Evolutionary conservation across 2,113 vertebrate genomes (phyloP), one percentile per base, ranked within the genome.

Genomic region (Zosterops lateralis): DNA sequence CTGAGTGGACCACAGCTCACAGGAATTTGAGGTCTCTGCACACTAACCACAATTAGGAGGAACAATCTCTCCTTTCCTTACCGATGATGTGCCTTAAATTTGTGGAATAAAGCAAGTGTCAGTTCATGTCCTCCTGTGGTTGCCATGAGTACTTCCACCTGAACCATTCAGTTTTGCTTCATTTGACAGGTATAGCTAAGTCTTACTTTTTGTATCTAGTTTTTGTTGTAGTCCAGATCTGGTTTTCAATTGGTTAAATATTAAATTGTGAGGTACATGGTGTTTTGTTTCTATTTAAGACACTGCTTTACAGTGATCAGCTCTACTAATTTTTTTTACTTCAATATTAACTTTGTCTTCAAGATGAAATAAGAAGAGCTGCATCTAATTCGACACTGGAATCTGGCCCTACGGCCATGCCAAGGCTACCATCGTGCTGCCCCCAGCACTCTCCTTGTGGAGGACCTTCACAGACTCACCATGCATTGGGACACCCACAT

Each of bases 391-490:
- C 97, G 3, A 89, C 97, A 62, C 98, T 97, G 87, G 99, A 99
- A 93, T 96, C 96, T 38, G 97, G 98, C 13, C 98, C 99, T 87
- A 97, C 98, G 0, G 98, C 99, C 72, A 98, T 99, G 99, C 99
- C 99, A 70, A 97, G 99, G 91, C 98, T 99, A 53, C 99, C 99
- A 10, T 99, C 99, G 0, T 99, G 99, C 97, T 99, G 99, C 96
- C 99, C 99, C 64, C 99, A 99, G 97, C 99, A 99, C 97, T 99
- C 99, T 17, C 99, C 99, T 2, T 99, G 99, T 70, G 98, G 98
- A 91, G 98, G 99, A 83, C 98, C 99, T 36, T 98, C 99, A 40
- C 98, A 99, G 81, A 97, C 96, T 93, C 99, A 99, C 92, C 98
- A 99, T 75, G 95, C 98, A 3, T 91, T 99, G 95, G 98, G 98